Conservation (phyloP, 1,140 invertebrate species). For the Nylanderia fulva region DNA sequence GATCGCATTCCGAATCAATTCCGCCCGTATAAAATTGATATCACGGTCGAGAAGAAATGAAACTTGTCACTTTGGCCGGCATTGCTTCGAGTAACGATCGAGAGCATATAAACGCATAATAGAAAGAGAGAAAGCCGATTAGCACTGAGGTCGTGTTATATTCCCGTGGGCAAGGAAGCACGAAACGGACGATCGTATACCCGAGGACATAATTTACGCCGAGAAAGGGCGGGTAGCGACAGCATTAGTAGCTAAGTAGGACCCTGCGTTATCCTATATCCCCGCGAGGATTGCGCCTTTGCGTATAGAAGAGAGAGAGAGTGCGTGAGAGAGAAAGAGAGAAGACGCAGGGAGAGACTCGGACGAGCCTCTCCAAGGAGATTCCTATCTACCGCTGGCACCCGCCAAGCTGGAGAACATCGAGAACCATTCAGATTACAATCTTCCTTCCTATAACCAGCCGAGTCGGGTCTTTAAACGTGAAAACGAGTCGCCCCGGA, state of each 20-base stretch:
- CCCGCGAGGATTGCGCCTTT: constrained; percentile 72
- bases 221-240: constrained; percentile 80
- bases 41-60: constrained; percentile 15
- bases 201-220: constrained; percentile 82
- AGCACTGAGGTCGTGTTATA: constrained; percentile 70
- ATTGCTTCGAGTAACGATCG: constrained; percentile 58
- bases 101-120: constrained; percentile 65
- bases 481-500: constrained; percentile 38
- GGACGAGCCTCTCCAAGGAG: constrained; percentile 58
- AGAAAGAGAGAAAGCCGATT: constrained; percentile 74
- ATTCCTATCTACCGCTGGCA: constrained; percentile 76
- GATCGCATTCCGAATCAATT: not conserved
- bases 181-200: constrained; percentile 74
- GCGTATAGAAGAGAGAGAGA: constrained; percentile 12
- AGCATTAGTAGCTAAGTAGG: constrained; percentile 84
- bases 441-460: constrained; percentile 66
- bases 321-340: not conserved
- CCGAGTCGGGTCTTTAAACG: constrained; percentile 64
- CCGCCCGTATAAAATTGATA: constrained; percentile 25
- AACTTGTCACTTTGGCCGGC: not conserved
- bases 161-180: constrained; percentile 67
- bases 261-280: constrained; percentile 81
- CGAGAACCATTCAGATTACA: constrained; percentile 76
- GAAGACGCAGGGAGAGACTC: not conserved
- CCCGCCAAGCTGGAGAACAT: constrained; percentile 73